Base-by-base conservation (phyloP, 2,113 vertebrate species). In the Cinclus cinclus region DNA sequence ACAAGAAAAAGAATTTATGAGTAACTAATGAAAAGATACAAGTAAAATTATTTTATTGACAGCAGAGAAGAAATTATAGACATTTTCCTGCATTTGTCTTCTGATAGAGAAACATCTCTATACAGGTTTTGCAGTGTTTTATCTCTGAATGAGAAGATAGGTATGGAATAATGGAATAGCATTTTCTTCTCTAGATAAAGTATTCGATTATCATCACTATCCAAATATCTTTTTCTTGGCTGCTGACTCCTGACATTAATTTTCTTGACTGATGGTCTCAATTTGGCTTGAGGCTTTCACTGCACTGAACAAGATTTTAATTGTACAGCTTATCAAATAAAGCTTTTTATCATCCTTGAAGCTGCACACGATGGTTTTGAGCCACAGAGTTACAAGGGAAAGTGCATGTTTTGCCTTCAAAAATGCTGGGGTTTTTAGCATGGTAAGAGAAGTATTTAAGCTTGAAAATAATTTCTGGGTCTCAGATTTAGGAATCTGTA, bases 151-250 rank as follows among this genome's bases (percentile, higher is more conserved):
- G 77, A 84, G 70, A 42, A 65, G 69, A 89, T 86, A 80, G 73
- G 37, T 86, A 64, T 49, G 78, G 50, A 52, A 52, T 62, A 73
- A 91, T 89, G 69, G 58, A 95, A 58, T 62, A 93, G 85, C 10
- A 47, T 93, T 93, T 86, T 92, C 58, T 39, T 41, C 42, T 93
- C 44, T 33, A 89, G 74, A 90, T 75, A 82, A 90, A 85, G 30
- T 55, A 78, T 90, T 93, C 91, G n/a, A 75, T 68, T 91, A 2
- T 58, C 73, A 33, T 62, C 41, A 46, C n/a, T 69, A 8, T 71
- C 73, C 64, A 84, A 42, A n/a, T 31, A 73, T 73, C 39, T 67
- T 89, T 71, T 69, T 64, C 64, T 86, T 88, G 90, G 81, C 84
- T 90, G 42, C 35, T 83, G 5, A 3, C 39, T 80, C 33, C 37